Evolutionary conservation across 2,797 vertebrate species (phyloP).

Genomic region (Phoeniculus purpureus): DNA sequence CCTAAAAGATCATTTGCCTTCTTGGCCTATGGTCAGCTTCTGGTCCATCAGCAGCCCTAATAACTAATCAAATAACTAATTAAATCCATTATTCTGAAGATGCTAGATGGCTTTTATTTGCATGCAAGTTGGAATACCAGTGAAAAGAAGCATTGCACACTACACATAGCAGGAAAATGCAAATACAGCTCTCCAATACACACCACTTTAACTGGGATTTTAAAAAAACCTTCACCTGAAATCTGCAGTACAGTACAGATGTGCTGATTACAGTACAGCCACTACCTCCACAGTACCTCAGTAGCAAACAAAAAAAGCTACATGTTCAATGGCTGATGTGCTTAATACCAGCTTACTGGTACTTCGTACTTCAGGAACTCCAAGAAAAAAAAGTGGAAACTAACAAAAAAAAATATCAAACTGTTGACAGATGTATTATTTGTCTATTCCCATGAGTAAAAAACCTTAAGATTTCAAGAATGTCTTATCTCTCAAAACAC

Average conservation of each 20-base stretch:
- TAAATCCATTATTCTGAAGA: not conserved
- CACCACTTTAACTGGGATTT: not conserved
- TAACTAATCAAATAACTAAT: not conserved
- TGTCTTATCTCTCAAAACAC: not conserved
- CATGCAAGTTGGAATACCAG: not conserved
- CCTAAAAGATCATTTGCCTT: no score
- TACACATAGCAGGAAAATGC: not conserved
- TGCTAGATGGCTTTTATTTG: not conserved
- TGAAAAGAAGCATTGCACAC: not conserved
- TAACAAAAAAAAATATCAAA: not conserved
- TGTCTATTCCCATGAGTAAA: not conserved
- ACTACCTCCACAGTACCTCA: constrained; percentile 8
- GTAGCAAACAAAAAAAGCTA: constrained; percentile 59
- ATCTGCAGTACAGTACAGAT: constrained; percentile 5
- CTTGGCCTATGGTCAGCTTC: no score
- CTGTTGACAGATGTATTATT: not conserved
- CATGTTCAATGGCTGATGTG: constrained; percentile 21
- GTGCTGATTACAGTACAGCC: constrained; percentile 1
- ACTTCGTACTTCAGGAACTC: not conserved
- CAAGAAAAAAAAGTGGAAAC: not conserved
- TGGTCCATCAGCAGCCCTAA: not conserved
- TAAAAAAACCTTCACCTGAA: not conserved
- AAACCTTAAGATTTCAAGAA: not conserved
- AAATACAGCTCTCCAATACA: not conserved
- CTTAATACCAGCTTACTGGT: constrained; percentile 17